Evolutionary conservation across 1,140 invertebrate genomes (phyloP), one percentile per base, ranked within the genome.

Genomic region (Dinothrombium tinctorium): DNA sequence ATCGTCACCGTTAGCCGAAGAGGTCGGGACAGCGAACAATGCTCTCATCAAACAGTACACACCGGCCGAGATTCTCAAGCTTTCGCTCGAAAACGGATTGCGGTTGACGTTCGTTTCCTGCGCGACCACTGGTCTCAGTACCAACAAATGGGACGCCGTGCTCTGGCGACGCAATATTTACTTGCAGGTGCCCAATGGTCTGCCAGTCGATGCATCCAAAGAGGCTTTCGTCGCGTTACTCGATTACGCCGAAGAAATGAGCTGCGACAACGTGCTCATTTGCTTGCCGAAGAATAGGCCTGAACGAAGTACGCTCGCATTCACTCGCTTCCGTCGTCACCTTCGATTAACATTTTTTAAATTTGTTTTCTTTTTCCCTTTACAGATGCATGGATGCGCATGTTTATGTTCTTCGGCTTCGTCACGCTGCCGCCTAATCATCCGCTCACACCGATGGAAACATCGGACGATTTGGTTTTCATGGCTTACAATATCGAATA

Each of bases 341-440:
- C 29, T 28, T 40, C 15, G 15, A 22, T 26, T 37, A 15, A 36
- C 20, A n/a, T 9, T 28, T 37, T 23, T 20, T 31, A 12, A 35
- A 40, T 37, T 41, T 37, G 21, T 15, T 23, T 37, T 24, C 41
- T 50, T 7, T 50, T 54, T 60, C 51, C 33, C 52, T 47, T 63
- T 68, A 46, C 62, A 73, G 73, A 74, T 26, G 72, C 73, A 47
- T 64, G 92, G 41, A 72, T 94, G 40, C 73, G 83, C 52, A 84
- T 82, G 37, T 94, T 95, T 69, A 87, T 89, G 75, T 92, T 89
- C 62, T 71, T 94, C 62, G 86, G 86, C 33, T 94, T 95, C 62
- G 69, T 71, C 47, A 67, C 77, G 33, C 63, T 90, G 47, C 68
- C 77, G 29, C 82, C 86, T 36, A 76, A 71, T 50, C 76, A 82